phyloP scores from a whole-genome alignment of 2,113 vertebrate genomes.

The Peromyscus californicus region DNA sequence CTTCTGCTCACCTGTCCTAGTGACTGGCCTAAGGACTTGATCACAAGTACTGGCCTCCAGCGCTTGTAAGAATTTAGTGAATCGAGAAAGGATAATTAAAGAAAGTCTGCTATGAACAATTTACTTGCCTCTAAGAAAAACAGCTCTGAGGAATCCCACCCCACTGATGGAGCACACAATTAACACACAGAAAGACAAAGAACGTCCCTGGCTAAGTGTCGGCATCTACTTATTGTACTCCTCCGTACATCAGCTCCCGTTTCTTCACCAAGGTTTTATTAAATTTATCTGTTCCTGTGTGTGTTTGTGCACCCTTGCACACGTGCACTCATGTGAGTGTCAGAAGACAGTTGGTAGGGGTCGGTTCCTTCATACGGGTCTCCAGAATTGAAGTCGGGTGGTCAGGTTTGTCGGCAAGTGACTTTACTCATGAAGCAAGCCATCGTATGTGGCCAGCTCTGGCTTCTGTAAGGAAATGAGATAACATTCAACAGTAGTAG shows the following conservation, averaged over 20 bases:
- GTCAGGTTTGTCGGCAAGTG: background rate
- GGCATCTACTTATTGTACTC: background rate
- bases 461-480: background rate
- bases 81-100: background rate
- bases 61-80: background rate
- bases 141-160: background rate
- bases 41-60: background rate
- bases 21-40: background rate
- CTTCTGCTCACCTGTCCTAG: background rate
- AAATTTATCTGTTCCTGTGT: too few relatives aligned
- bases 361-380: accelerated
- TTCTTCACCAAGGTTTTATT: background rate
- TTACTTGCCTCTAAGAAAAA: slow-evolving; percentile 2
- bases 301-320: background rate
- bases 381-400: background rate
- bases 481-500: background rate
- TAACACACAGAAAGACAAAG: background rate
- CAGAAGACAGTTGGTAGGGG: background rate
- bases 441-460: background rate
- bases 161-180: background rate
- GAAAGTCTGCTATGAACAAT: background rate
- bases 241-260: background rate
- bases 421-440: background rate
- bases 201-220: background rate
- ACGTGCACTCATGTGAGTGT: background rate